Evolutionary conservation across 2,797 vertebrate genomes (phyloP).

Genomic region (Myotis pilosus): DNA sequence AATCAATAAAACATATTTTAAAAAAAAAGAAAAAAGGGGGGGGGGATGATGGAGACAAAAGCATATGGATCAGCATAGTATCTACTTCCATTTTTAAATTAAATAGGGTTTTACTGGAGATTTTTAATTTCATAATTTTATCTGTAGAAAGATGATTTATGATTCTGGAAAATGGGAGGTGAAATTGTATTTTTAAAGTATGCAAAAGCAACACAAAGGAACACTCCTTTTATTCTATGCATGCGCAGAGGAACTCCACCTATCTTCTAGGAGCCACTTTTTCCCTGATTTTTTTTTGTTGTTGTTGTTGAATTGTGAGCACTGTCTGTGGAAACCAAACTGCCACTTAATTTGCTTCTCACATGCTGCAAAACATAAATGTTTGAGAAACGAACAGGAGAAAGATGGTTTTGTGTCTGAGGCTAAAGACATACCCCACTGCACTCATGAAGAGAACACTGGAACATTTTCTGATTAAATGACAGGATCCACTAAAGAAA

Average conservation of each 20-base stretch:
- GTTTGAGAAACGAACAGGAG: constrained; percentile 59
- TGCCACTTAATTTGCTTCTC: constrained; percentile 65
- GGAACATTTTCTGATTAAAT: constrained; percentile 34
- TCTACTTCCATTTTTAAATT: neutral
- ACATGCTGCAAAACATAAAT: constrained; percentile 55
- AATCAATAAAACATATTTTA: too few relatives aligned
- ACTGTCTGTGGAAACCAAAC: constrained; percentile 45
- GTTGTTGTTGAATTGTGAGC: constrained; percentile 60
- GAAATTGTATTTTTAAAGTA: constrained; percentile 29
- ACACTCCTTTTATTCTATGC: constrained; percentile 22
- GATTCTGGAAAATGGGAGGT: constrained; percentile 6
- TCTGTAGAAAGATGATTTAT: constrained; percentile 5
- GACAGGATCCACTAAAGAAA: neutral
- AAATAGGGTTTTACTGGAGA: neutral
- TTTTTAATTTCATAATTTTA: constrained; percentile 38
- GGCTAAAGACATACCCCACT: constrained; percentile 55
- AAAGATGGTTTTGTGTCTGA: constrained; percentile 60
- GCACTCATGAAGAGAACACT: constrained; percentile 32
- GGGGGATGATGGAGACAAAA: neutral
- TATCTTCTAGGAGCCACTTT: neutral
- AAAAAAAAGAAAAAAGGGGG: neutral
- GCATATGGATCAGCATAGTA: neutral
- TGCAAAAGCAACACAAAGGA: neutral
- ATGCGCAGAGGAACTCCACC: constrained; percentile 15
- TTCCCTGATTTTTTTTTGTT: constrained; percentile 63